These are phyloP conservation scores for Criorhina ranunculi DNA, from an alignment of 2,888 invertebrate genomes.

Conservation along the genomic window DNA sequence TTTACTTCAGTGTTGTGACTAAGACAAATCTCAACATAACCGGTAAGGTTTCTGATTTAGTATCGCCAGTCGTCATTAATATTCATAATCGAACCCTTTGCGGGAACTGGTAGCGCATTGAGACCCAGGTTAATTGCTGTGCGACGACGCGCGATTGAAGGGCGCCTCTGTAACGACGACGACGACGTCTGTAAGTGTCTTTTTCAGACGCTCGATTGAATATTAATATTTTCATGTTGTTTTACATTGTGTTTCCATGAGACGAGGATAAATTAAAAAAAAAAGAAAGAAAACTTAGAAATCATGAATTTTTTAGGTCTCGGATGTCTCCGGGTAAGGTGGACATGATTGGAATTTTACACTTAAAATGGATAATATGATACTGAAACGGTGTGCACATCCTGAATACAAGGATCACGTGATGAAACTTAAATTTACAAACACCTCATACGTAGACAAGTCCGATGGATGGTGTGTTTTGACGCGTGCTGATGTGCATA, in stretches of 20 bases:
- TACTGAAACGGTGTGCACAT: slow-evolving; percentile 6
- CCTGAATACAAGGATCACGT: not conserved
- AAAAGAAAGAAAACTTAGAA: slow-evolving; percentile 10
- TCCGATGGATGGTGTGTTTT: not conserved
- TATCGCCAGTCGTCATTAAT: slow-evolving; percentile 62
- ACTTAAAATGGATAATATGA: slow-evolving; percentile 12
- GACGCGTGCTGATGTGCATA: not conserved
- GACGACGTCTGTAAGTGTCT: slow-evolving; percentile 29
- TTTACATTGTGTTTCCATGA: slow-evolving; percentile 26
- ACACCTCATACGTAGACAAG: not conserved
- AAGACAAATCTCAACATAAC: slow-evolving; percentile 1
- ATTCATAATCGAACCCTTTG: slow-evolving; percentile 59
- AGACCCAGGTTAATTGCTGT: slow-evolving; percentile 34
- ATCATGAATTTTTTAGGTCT: slow-evolving; percentile 5
- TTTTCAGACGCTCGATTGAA: slow-evolving; percentile 38
- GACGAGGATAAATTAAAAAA: slow-evolving; percentile 22
- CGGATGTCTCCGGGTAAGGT: not conserved
- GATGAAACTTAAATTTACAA: not conserved
- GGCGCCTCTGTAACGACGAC: slow-evolving; percentile 51
- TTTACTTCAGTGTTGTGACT: not conserved
- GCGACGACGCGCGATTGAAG: slow-evolving; percentile 35
- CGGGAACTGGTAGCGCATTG: slow-evolving; percentile 26
- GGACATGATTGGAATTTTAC: slow-evolving; percentile 32
- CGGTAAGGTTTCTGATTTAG: slow-evolving; percentile 46
- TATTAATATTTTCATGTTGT: slow-evolving; percentile 43